phyloP scores from a whole-genome alignment of 2,797 vertebrate species.

The Champsocephalus gunnari region DNA sequence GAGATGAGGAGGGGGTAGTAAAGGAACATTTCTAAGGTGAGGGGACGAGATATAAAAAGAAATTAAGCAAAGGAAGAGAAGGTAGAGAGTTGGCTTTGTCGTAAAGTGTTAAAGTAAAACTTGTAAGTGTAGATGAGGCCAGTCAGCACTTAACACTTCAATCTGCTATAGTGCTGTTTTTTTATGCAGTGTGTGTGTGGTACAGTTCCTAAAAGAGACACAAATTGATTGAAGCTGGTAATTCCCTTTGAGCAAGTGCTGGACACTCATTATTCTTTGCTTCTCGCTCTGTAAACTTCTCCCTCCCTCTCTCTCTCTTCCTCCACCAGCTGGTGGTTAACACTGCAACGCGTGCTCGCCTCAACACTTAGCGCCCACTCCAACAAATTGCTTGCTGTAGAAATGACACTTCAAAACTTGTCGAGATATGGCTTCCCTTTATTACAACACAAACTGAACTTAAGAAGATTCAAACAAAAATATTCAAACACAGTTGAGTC shows the following conservation, averaged over 20 bases:
- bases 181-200: background rate
- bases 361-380: constrained; percentile 46
- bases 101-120: constrained; percentile 13
- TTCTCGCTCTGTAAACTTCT: background rate
- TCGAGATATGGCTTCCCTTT: constrained; percentile 21
- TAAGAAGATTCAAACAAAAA: background rate
- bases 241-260: constrained; percentile 31
- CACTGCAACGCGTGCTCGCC: background rate
- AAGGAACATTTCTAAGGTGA: background rate
- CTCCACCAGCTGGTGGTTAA: constrained; percentile 25
- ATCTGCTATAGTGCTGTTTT: constrained; percentile 13
- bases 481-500: background rate
- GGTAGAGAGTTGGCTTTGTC: background rate
- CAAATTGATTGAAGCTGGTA: constrained; percentile 34
- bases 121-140: constrained; percentile 1
- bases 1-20: background rate
- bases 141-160: constrained; percentile 32
- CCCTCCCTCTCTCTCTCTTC: background rate
- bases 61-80: background rate
- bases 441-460: constrained; percentile 29
- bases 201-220: constrained; percentile 9
- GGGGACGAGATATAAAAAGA: background rate
- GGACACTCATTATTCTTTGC: background rate
- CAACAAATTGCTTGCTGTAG: constrained; percentile 45
- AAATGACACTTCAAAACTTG: constrained; percentile 51